Conservation (phyloP, 2,888 invertebrate species). For the Phaedon cochleariae region DNA sequence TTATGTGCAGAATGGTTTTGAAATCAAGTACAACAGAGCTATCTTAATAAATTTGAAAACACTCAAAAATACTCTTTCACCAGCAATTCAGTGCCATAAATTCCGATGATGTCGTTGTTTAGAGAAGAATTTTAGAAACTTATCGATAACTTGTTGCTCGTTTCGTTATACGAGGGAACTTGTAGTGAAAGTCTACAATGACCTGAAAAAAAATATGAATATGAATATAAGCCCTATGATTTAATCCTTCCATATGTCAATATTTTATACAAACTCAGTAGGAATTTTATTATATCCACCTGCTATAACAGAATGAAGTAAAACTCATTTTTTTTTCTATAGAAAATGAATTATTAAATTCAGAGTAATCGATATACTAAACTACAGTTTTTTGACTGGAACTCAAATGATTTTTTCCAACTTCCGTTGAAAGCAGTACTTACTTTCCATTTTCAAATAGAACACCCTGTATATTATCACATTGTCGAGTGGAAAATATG, state of each 20-base stretch:
- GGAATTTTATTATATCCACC: no score
- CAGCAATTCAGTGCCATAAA: background rate
- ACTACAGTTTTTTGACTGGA: no score
- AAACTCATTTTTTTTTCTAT: no score
- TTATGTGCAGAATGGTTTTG: background rate
- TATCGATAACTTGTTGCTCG: background rate
- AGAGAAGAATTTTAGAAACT: background rate
- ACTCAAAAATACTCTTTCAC: background rate
- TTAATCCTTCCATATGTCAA: background rate
- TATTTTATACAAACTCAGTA: no score
- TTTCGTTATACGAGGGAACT: background rate
- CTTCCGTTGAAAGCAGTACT: no score
- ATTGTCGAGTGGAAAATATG: no score
- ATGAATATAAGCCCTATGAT: background rate
- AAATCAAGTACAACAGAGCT: background rate
- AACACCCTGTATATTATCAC: no score
- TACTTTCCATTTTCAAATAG: no score
- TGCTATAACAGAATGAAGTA: no score
- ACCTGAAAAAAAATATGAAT: background rate
- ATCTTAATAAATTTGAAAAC: background rate
- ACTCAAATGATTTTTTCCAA: no score
- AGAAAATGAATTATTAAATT: no score
- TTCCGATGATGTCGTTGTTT: background rate
- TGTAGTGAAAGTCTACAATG: background rate
- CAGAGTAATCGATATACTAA: no score